These are phyloP conservation scores for Drosophila demipolita DNA, from an alignment of 2,888 invertebrate species.

Conservation along the genomic window DNA sequence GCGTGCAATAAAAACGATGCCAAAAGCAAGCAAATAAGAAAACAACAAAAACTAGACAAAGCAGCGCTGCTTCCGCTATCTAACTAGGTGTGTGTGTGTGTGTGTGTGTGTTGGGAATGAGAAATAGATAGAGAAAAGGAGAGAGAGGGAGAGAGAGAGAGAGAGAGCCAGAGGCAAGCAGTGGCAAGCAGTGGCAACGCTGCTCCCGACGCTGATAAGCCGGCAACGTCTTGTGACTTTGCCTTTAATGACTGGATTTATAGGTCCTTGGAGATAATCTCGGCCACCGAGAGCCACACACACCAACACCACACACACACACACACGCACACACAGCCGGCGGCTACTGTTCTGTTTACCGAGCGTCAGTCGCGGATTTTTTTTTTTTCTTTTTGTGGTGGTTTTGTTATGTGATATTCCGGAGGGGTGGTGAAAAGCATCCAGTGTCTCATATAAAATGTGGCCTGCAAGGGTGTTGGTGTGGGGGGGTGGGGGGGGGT, in stretches of 20 bases:
- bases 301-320: conserved; percentile 29
- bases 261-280: conserved; percentile 85
- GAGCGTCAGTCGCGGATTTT: conserved; percentile 38
- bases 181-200: conserved; percentile 32
- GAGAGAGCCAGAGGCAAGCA: conserved; percentile 16
- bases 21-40: conserved; percentile 14
- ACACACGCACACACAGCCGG: conserved; percentile 7
- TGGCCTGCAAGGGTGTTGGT: background rate
- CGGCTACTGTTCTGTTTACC: conserved; percentile 71
- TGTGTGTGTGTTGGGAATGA: conserved; percentile 32
- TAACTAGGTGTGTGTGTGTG: conserved; percentile 5
- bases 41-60: conserved; percentile 30
- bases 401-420: conserved; percentile 1
- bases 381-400: conserved; percentile 17
- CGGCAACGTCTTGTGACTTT: conserved; percentile 84
- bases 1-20: conserved; percentile 51
- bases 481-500: background rate
- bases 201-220: conserved; percentile 67
- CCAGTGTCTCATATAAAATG: conserved; percentile 8
- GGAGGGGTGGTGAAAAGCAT: conserved; percentile 16
- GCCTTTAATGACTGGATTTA: conserved; percentile 85
- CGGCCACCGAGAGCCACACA: conserved; percentile 49
- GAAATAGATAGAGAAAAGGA: background rate
- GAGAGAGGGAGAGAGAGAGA: background rate
- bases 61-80: conserved; percentile 13